A percentile compares a stretch with the other conserved stretches of the same genome.
Conservation (phyloP, 2,797 vertebrate species). For the Acanthopagrus latus region DNA sequence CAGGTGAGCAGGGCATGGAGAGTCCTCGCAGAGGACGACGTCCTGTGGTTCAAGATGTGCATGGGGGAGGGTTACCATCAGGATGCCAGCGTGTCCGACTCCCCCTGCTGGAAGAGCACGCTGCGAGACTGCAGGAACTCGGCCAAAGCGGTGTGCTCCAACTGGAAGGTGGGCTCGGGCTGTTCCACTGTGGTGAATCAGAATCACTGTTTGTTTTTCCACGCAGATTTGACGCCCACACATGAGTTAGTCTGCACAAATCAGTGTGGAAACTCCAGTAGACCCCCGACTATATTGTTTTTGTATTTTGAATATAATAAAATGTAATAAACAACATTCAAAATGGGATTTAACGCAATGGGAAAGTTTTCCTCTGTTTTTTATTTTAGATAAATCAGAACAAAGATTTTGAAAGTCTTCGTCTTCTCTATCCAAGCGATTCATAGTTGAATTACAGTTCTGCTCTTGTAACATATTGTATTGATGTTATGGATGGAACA, state of each 20-base stretch:
- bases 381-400: not conserved
- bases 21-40: constrained; percentile 92
- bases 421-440: not conserved
- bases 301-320: not conserved
- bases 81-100: constrained; percentile 87
- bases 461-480: not conserved
- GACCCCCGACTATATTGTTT: not conserved
- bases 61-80: constrained; percentile 88
- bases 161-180: constrained; percentile 92
- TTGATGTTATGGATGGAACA: not conserved
- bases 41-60: constrained; percentile 93
- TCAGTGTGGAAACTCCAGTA: not conserved
- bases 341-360: not conserved
- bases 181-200: not conserved
- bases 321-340: not conserved
- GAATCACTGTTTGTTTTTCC: not conserved
- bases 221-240: not conserved
- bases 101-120: constrained; percentile 92
- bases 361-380: not conserved
- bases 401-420: not conserved
- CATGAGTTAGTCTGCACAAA: not conserved
- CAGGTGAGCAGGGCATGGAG: constrained; percentile 96
- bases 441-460: not conserved
- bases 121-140: constrained; percentile 90
- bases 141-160: constrained; percentile 87